Base-by-base conservation (phyloP, 2,888 invertebrate species). In the Carcina quercana region DNA sequence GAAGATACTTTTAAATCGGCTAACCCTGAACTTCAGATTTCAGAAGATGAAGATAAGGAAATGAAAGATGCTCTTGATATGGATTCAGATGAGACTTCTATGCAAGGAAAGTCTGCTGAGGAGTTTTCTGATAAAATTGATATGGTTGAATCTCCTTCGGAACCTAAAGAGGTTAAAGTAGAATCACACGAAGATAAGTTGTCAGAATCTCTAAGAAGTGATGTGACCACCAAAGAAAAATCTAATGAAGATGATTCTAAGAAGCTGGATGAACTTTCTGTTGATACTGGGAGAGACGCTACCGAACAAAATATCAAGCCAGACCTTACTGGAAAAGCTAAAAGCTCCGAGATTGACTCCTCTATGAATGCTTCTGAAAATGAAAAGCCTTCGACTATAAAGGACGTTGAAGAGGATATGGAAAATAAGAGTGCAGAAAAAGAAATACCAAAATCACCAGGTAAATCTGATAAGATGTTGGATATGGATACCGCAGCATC, bases 1-100 rank as follows among this genome's bases (percentile, higher is more conserved):
- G 76, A 79, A 53, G 70, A 80, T 25, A 64, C 61, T 42, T 72
- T 78, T 15, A 67, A 58, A 44, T 14, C 38, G 6, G 47, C 43
- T 12, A 34, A 34, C n/a, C 38, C 40, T 12, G 21, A 22, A 22
- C 22, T 13, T 10, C 13, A 13, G 13, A 14, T 12, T 28, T 3
- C n/a, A 28, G 15, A 28, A 19, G 12, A 12, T 5, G 6, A 11
- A 1, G 13, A 25, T 15, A 5, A 17, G n/a, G n/a, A n/a, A n/a
- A 7, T 8, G n/a, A 6, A 11, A 15, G 15, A 8, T 3, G n/a
- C 10, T 5, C 26, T n/a, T n/a, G 17, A n/a, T n/a, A n/a, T n/a
- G n/a, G n/a, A n/a, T n/a, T n/a, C n/a, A n/a, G n/a, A n/a, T 15
- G 15, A 13, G 13, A 7, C 20, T 19, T 19, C 13, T 6, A 25